Evolutionary conservation across 1,140 invertebrate genomes (phyloP), one percentile per base, ranked within the genome.

Genomic region (Drosophila orena): DNA sequence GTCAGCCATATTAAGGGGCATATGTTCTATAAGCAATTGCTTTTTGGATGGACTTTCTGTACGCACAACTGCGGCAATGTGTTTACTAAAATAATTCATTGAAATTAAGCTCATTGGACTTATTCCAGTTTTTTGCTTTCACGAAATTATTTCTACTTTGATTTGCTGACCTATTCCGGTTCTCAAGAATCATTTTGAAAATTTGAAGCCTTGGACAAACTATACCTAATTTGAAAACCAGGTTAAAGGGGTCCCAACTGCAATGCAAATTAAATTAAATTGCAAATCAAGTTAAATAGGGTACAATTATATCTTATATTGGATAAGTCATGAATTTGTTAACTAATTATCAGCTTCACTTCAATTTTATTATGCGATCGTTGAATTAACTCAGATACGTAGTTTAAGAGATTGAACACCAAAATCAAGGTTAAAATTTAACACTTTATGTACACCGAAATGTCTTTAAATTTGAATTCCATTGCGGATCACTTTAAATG

Each of bases 81-180:
- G 64, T 65, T 68, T 65, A 65, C 64, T 68, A 68, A 68, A 68
- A 68, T 68, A 65, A 68, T 68, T 68, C 60, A 68, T 44, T 65
- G 60, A 68, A 68, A 65, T 65, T 65, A 68, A 68, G 64, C 64
- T 68, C 59, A 44, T 68, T 68, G 64, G 64, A 68, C 60, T 27
- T 46, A 60, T 68, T 68, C 64, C 59, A 68, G 64, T 68, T 68
- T 68, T 65, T 65, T 22, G 49, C 46, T 65, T 68, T 68, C 46
- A 52, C 46, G 7, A 52, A 52, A 65, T 52, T 42, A 35, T 52
- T 52, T 65, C 37, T 37, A 42, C 27, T 44, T 68, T 68, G 59
- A 68, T 68, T 65, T 44, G 37, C 24, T 68, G 64, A 68, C 64
- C 60, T 65, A 68, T 65, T 68, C 64, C 46, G 27, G 12, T 27